Evolutionary conservation across 1,140 invertebrate genomes (phyloP), one percentile per base, ranked within the genome.

Genomic region (Drosophila kepulauana): DNA sequence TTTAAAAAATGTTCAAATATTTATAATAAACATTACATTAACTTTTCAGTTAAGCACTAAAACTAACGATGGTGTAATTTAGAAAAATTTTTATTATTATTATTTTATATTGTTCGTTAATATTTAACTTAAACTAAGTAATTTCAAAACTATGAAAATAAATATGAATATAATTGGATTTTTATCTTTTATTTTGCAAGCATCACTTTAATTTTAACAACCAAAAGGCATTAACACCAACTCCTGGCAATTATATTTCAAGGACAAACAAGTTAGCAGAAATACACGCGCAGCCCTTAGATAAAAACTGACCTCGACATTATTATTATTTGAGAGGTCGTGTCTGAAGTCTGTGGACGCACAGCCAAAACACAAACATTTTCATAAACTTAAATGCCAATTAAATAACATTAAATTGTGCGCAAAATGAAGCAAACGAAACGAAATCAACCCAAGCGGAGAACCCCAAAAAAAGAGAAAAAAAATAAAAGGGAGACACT

Each of bases 341-440:
- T 35, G 8, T 35, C 13, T 16, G 33, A 38, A 38, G 35, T 52
- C 25, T n/a, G 73, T 66, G 49, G 43, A 52, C 49, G 41, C 52
- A 11, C 59, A 69, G 57, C 30, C 33, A 43, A 64, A 80, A 67
- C 61, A 75, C 65, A 79, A 73, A 68, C 85, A 77, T 82, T 88
- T 84, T 74, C 72, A 89, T 75, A 75, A 85, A 89, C 85, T 89
- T 85, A 85, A 89, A 89, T 89, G 81, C 75, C 85, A 81, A 89
- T 89, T 89, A 89, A 89, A 89, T 89, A 90, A 90, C 81, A 89
- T 89, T 89, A 89, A 89, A 89, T 90, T 89, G 85, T 89, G 75
- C 85, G 86, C 75, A 76, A 85, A 89, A 90, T 85, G 78, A 78
- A 74, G 74, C 73, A 41, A 74, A 78, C 68, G 81, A 78, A 76